Evolutionary conservation across 2,113 vertebrate genomes (phyloP).

Genomic region (Seriola quinqueradiata): DNA sequence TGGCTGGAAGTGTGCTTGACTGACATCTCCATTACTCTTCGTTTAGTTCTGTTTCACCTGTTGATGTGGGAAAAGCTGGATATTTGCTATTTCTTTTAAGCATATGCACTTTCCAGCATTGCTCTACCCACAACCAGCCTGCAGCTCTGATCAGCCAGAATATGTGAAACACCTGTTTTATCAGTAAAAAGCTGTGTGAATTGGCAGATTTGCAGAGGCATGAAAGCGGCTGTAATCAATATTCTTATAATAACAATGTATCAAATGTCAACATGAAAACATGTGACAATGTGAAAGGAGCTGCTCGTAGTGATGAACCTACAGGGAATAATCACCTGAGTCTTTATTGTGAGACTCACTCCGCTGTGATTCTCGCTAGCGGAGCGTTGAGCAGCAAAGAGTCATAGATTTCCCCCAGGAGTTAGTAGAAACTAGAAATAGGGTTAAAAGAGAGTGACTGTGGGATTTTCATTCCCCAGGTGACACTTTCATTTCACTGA

Average conservation of each 20-base stretch:
- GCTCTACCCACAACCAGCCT: not conserved
- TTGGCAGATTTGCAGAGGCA: not conserved
- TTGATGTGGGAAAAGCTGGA: no score
- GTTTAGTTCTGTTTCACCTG: no score
- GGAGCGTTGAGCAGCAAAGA: no score
- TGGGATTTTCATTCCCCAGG: no score
- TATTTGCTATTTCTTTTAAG: not conserved
- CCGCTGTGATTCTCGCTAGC: no score
- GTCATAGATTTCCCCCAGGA: no score
- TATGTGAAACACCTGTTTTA: not conserved
- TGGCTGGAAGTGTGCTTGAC: not conserved
- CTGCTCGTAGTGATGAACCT: no score
- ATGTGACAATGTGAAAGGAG: not conserved
- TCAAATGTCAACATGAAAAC: not conserved
- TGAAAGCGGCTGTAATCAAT: no score
- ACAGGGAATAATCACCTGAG: not conserved
- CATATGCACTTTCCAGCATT: no score
- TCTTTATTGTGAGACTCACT: not conserved
- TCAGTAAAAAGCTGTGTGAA: not conserved
- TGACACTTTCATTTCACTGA: no score
- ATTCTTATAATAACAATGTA: no score
- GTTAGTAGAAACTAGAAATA: no score
- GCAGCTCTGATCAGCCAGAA: not conserved
- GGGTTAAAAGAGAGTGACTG: not conserved
- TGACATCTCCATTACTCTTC: not conserved